Percentiles rank a stretch among this genome's conserved stretches.
Evolutionary conservation across 2,797 vertebrate species (phyloP).

Genomic region (Hypotaenidia philippensis): DNA sequence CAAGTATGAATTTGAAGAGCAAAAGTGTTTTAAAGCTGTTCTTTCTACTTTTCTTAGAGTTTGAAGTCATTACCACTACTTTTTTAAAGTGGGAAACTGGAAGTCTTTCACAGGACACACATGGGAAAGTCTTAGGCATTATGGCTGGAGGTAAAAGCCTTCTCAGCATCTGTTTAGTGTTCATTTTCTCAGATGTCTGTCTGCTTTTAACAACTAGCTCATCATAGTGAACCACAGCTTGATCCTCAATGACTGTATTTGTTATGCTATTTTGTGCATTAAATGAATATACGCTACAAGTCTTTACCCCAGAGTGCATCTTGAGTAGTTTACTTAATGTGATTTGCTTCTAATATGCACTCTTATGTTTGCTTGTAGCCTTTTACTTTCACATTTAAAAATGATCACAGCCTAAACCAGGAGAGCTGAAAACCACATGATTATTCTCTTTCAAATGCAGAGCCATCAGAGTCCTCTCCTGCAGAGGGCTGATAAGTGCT

Average conservation of each 20-base stretch:
- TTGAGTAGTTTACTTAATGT: conserved; percentile 28
- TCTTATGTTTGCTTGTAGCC: conserved; percentile 13
- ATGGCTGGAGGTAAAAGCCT: not conserved
- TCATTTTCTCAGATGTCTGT: not conserved
- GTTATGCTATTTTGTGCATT: conserved; percentile 10
- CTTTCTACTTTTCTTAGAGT: not conserved
- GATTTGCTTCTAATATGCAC: not conserved
- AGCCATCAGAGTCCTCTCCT: conserved; percentile 43
- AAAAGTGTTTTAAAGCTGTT: not conserved
- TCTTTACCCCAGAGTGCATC: conserved; percentile 23
- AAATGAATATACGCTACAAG: conserved; percentile 22
- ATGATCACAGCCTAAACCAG: conserved; percentile 9
- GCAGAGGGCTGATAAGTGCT: conserved; percentile 62
- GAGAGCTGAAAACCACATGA: not conserved
- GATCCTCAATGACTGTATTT: not conserved
- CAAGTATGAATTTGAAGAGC: not conserved
- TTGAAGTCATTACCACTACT: not conserved
- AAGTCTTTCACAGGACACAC: not conserved
- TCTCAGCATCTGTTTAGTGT: not conserved
- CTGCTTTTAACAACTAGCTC: not conserved
- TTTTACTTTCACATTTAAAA: conserved; percentile 48
- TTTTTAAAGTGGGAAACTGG: not conserved
- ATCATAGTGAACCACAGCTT: not conserved
- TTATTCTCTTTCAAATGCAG: conserved; percentile 58
- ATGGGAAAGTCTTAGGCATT: not conserved